phyloP scores from a whole-genome alignment of 2,797 vertebrate genomes.

The Neostethus bicornis region DNA sequence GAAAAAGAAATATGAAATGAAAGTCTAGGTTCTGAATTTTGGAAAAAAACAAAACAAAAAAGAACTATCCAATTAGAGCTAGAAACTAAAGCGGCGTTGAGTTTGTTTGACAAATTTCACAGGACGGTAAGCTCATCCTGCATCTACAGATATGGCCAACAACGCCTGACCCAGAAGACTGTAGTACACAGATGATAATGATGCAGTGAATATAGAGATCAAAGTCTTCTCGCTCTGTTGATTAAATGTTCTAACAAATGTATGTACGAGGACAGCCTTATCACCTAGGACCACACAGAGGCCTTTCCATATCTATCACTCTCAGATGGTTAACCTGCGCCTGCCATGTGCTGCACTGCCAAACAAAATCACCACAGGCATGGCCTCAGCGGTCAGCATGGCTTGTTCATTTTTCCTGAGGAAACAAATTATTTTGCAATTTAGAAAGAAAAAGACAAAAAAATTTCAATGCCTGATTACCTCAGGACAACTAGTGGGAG shows the following conservation, averaged over 20 bases:
- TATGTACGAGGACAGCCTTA: conserved; percentile 69
- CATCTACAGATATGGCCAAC: conserved; percentile 43
- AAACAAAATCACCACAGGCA: conserved; percentile 68
- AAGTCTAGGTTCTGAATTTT: conserved; percentile 15
- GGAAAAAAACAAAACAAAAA: conserved; percentile 18
- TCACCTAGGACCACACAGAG: conserved; percentile 72
- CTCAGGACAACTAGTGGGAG: conserved; percentile 38
- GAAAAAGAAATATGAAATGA: not conserved
- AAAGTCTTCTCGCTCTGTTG: conserved; percentile 62
- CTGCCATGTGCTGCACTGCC: conserved; percentile 53
- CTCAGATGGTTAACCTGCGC: conserved; percentile 72
- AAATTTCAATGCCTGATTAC: conserved; percentile 50
- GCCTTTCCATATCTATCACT: conserved; percentile 71
- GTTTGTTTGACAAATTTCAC: conserved; percentile 51
- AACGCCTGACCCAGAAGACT: conserved; percentile 51
- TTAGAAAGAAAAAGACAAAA: conserved; percentile 33
- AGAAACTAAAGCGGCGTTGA: conserved; percentile 19
- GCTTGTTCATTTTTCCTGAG: conserved; percentile 53
- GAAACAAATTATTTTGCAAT: conserved; percentile 55
- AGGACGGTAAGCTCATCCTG: conserved; percentile 48
- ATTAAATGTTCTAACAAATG: conserved; percentile 69
- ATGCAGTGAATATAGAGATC: conserved; percentile 74
- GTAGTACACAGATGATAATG: conserved; percentile 68
- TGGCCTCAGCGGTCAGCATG: conserved; percentile 46
- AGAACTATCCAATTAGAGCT: conserved; percentile 33